Conservation (phyloP, 2,113 vertebrate genomes). For the Phrynosoma blainvillii region DNA sequence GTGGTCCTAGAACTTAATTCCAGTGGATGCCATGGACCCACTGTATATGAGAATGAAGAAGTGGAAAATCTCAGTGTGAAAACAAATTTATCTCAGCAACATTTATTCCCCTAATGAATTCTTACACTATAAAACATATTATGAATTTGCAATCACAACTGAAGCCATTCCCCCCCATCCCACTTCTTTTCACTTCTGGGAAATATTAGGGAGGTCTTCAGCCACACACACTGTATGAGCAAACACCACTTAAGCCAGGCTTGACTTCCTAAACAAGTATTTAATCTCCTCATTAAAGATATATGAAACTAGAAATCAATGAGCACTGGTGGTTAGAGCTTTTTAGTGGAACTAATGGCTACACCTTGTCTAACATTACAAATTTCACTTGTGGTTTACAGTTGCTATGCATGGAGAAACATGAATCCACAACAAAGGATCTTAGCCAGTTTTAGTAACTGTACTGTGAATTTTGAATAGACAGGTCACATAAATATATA, state of each 20-base stretch:
- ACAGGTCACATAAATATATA: slow-evolving; percentile 63
- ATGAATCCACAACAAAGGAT: slow-evolving; percentile 69
- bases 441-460: slow-evolving; percentile 69
- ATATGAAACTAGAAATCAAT: slow-evolving; percentile 99
- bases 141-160: slow-evolving; percentile 42
- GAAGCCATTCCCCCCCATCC: slow-evolving; percentile 28
- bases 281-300: slow-evolving; percentile 99
- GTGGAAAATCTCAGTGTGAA: not conserved
- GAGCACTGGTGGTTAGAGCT: slow-evolving; percentile 85
- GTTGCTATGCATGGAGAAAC: slow-evolving; percentile 78
- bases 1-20: too few relatives aligned
- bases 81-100: slow-evolving; percentile 27
- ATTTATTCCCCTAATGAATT: slow-evolving; percentile 55
- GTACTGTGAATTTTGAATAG: slow-evolving; percentile 64
- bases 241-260: slow-evolving; percentile 88
- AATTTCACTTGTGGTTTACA: slow-evolving; percentile 87
- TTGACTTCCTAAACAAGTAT: slow-evolving; percentile 97
- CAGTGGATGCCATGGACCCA: too few relatives aligned
- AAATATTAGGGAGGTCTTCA: slow-evolving; percentile 83
- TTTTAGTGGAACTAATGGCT: slow-evolving; percentile 89
- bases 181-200: slow-evolving; percentile 75
- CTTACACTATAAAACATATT: slow-evolving; percentile 34
- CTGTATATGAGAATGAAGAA: slow-evolving; percentile 7
- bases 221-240: slow-evolving; percentile 75
- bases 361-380: slow-evolving; percentile 93